Percentiles rank a stretch among this genome's conserved stretches.
phyloP scores from a whole-genome alignment of 2,888 invertebrate genomes.

The Neoascia interrupta region DNA sequence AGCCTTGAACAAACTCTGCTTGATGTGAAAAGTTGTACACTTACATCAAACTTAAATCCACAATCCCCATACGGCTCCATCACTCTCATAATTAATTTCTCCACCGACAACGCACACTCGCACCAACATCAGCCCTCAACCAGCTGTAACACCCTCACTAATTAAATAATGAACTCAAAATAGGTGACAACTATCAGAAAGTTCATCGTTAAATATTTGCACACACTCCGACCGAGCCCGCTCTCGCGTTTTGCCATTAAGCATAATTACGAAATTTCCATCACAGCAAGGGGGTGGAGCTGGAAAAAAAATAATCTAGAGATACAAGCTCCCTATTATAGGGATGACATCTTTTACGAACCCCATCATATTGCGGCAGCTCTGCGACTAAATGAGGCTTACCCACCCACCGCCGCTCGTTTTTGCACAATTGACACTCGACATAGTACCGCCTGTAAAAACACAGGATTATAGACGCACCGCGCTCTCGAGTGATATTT shows the following conservation, averaged over 20 bases:
- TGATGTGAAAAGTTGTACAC: too few species aligned
- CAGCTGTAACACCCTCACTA: conserved; percentile 32
- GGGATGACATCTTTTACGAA: conserved; percentile 37
- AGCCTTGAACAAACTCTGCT: too few species aligned
- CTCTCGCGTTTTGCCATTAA: conserved; percentile 36
- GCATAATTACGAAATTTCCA: conserved; percentile 48
- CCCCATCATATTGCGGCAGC: background rate
- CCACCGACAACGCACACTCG: background rate
- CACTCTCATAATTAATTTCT: conserved; percentile 29
- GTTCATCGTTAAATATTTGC: conserved; percentile 54
- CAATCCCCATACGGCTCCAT: too few species aligned
- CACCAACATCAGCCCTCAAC: conserved; percentile 1
- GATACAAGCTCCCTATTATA: conserved; percentile 5
- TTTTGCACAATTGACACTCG: conserved; percentile 43
- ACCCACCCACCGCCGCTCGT: background rate
- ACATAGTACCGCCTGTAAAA: background rate
- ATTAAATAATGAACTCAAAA: conserved; percentile 66
- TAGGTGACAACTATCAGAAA: conserved; percentile 65
- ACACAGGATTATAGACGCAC: conserved; percentile 30
- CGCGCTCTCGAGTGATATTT: conserved; percentile 43
- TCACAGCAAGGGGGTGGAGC: too few species aligned
- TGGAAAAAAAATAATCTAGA: background rate
- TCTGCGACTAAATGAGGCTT: conserved; percentile 1
- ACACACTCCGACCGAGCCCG: background rate
- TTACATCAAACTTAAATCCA: too few species aligned